Conservation (phyloP, 2,797 vertebrate genomes). For the Gymnoscopelus braueri region DNA sequence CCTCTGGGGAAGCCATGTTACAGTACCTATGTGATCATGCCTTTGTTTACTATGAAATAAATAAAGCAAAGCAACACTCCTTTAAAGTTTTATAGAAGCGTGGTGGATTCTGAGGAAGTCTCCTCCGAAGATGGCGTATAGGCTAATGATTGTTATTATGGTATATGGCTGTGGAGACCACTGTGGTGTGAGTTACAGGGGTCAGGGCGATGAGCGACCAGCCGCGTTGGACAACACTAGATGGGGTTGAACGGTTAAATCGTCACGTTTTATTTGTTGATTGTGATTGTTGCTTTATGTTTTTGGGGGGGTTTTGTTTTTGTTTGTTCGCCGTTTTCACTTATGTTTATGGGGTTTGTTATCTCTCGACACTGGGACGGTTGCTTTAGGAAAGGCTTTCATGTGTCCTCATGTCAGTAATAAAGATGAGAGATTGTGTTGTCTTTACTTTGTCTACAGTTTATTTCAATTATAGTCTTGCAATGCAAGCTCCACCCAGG, state of each 20-base stretch:
- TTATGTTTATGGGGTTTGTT: slow-evolving; percentile 29
- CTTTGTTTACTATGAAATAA: slow-evolving; percentile 17
- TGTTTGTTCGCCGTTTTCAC: slow-evolving; percentile 13
- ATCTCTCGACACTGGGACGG: slow-evolving; percentile 42
- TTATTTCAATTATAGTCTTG: background rate
- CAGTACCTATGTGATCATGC: slow-evolving; percentile 42
- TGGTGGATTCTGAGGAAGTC: no score
- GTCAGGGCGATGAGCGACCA: no score
- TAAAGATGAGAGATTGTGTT: slow-evolving; percentile 53
- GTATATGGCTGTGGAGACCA: background rate
- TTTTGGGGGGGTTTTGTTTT: background rate
- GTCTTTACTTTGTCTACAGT: slow-evolving; percentile 18
- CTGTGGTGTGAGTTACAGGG: background rate
- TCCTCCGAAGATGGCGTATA: slow-evolving; percentile 7
- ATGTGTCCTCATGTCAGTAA: slow-evolving; percentile 54
- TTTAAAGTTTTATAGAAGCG: background rate
- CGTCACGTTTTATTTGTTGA: slow-evolving; percentile 50
- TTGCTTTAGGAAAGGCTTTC: slow-evolving; percentile 46
- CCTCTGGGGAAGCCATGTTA: slow-evolving; percentile 46
- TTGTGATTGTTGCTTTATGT: slow-evolving; percentile 44
- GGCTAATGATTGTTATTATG: slow-evolving; percentile 10
- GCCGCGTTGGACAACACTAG: slow-evolving; percentile 1
- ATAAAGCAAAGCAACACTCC: slow-evolving; percentile 58
- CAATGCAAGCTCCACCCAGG: background rate
- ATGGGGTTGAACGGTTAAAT: slow-evolving; percentile 20